Conservation (phyloP, 2,888 invertebrate genomes). For the Tryphoninae sp. region DNA sequence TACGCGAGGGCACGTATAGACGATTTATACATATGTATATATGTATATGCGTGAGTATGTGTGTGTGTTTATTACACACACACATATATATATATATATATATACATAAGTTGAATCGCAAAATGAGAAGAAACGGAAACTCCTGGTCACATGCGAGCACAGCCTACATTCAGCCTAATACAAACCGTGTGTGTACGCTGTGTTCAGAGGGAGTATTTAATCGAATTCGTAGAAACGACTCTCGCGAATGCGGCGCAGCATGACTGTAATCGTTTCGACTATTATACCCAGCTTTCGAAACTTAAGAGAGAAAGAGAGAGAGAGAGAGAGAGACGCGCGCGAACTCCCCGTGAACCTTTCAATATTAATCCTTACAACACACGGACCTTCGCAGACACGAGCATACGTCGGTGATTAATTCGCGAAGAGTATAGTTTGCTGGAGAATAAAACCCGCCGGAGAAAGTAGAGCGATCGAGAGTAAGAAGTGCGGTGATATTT, state of each 20-base stretch:
- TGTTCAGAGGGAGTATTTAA: conserved; percentile 36
- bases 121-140: conserved; percentile 38
- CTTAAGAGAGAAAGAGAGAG: conserved; percentile 36
- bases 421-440: conserved; percentile 29
- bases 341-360: conserved; percentile 46
- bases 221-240: conserved; percentile 48
- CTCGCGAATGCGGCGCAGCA: conserved; percentile 24
- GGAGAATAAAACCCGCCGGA: conserved; percentile 26
- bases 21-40: neutral
- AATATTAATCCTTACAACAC: conserved; percentile 47
- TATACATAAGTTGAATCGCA: conserved; percentile 14
- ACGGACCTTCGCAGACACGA: neutral
- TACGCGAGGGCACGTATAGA: conserved; percentile 24
- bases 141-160: conserved; percentile 40
- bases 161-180: conserved; percentile 36
- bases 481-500: neutral
- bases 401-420: conserved; percentile 41
- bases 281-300: conserved; percentile 58
- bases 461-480: conserved; percentile 44
- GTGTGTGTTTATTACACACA: neutral
- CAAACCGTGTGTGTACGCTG: conserved; percentile 8
- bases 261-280: conserved; percentile 56
- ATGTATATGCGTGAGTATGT: neutral
- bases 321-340: conserved; percentile 24
- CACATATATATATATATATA: no score